These are phyloP conservation scores for Drosophila mauritiana DNA, from an alignment of 1,140 invertebrate species.

Conservation along the genomic window DNA sequence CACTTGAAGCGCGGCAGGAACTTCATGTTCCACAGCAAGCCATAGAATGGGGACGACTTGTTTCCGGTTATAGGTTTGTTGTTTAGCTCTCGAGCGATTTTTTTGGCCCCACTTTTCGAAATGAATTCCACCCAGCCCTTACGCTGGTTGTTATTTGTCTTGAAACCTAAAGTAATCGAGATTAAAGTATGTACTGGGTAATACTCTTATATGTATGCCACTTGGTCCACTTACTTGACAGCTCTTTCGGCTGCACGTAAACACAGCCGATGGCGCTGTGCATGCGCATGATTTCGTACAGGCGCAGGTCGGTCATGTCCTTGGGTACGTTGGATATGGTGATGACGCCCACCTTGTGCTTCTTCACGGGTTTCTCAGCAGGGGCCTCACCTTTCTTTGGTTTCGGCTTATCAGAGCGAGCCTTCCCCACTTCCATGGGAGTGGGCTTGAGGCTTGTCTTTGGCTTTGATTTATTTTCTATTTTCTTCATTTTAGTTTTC, in stretches of 20 bases:
- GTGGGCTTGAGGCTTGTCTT: not conserved
- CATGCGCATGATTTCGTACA: slow-evolving; percentile 91
- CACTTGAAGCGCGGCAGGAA: slow-evolving; percentile 98
- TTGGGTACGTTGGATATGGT: slow-evolving; percentile 93
- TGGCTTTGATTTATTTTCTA: slow-evolving; percentile 32
- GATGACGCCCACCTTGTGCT: slow-evolving; percentile 90
- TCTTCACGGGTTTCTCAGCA: slow-evolving; percentile 82
- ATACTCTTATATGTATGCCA: too few species aligned
- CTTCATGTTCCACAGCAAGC: slow-evolving; percentile 97
- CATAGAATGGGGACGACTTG: slow-evolving; percentile 94
- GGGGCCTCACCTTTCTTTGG: slow-evolving; percentile 5
- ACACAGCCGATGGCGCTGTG: slow-evolving; percentile 93
- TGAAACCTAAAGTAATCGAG: slow-evolving; percentile 19
- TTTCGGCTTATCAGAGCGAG: not conserved
- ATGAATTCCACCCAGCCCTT: slow-evolving; percentile 98
- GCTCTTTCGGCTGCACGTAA: slow-evolving; percentile 89
- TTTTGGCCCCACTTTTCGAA: slow-evolving; percentile 94
- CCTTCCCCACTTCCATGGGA: not conserved
- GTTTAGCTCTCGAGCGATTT: slow-evolving; percentile 92
- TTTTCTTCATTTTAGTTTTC: slow-evolving; percentile 8
- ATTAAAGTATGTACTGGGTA: not conserved
- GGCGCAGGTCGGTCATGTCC: slow-evolving; percentile 90
- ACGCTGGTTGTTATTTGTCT: slow-evolving; percentile 63
- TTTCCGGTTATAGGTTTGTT: slow-evolving; percentile 94
- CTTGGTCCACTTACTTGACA: slow-evolving; percentile 8